Evolutionary conservation across 2,888 invertebrate genomes (phyloP).

Genomic region (Drosophila neutralis): DNA sequence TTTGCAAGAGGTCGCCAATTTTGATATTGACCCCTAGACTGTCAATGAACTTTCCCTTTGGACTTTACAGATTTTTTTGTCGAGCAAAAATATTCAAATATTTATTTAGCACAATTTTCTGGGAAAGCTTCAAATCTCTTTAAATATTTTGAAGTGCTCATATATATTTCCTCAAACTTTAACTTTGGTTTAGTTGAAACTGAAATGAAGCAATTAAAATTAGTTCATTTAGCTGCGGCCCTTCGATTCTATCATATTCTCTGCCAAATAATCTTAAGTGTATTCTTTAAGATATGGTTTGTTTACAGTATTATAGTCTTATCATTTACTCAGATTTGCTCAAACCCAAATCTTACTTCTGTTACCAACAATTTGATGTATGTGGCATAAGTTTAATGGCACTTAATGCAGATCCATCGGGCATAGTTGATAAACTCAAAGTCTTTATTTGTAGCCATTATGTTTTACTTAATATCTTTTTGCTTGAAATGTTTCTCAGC

Average conservation of each 20-base stretch:
- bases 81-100: background rate
- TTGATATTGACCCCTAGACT: conserved; percentile 68
- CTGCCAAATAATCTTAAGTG: background rate
- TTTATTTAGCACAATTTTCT: background rate
- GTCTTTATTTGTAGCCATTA: background rate
- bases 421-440: background rate
- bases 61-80: background rate
- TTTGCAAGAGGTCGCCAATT: conserved; percentile 53
- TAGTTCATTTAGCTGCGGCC: background rate
- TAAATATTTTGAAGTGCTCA: background rate
- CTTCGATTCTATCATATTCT: background rate
- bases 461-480: background rate
- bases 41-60: conserved; percentile 43
- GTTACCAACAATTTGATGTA: background rate
- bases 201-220: background rate
- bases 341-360: background rate
- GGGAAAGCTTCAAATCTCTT: too few relatives aligned
- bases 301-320: background rate
- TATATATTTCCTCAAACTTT: background rate
- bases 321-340: background rate
- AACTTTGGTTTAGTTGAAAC: background rate
- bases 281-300: background rate
- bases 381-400: background rate
- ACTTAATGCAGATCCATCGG: background rate
- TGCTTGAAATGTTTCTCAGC: background rate